Conservation (phyloP, 2,113 vertebrate genomes). For the Seriola rivoliana region DNA sequence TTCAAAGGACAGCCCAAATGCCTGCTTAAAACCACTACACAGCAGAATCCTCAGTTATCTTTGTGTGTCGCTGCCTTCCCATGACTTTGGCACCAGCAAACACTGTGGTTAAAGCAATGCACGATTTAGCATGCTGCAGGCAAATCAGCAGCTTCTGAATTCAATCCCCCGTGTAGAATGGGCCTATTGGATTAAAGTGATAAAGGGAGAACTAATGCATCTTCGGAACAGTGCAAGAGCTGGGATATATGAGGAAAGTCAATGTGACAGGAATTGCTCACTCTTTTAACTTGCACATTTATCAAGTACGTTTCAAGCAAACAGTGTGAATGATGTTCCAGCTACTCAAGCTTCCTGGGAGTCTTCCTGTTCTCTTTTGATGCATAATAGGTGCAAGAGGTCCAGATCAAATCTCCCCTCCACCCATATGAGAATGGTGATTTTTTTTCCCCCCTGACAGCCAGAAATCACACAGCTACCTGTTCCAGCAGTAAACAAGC, state of each 20-base stretch:
- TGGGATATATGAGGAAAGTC: conserved; percentile 59
- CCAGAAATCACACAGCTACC: conserved; percentile 50
- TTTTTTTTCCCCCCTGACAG: conserved; percentile 40
- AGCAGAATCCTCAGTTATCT: conserved; percentile 55
- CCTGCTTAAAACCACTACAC: conserved; percentile 36
- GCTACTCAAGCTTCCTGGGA: conserved; percentile 30
- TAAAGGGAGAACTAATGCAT: conserved; percentile 72
- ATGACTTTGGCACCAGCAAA: conserved; percentile 32
- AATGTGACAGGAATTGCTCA: conserved; percentile 71
- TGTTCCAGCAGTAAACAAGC: conserved; percentile 49
- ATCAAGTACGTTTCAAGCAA: conserved; percentile 62
- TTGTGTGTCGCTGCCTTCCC: conserved; percentile 39
- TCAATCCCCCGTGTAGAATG: conserved; percentile 68
- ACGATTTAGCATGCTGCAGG: conserved; percentile 67
- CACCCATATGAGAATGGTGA: conserved; percentile 28
- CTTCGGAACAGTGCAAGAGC: conserved; percentile 55
- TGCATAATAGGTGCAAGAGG: conserved; percentile 39
- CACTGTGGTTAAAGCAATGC: conserved; percentile 54
- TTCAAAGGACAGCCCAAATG: conserved; percentile 39
- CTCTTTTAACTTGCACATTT: conserved; percentile 70
- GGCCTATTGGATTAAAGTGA: conserved; percentile 74
- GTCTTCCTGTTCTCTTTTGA: conserved; percentile 43
- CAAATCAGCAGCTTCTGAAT: conserved; percentile 73
- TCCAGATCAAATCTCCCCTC: conserved; percentile 48
- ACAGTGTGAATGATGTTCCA: conserved; percentile 56